These are phyloP conservation scores for Nephila pilipes DNA, from an alignment of 1,140 invertebrate genomes.

Conservation along the genomic window DNA sequence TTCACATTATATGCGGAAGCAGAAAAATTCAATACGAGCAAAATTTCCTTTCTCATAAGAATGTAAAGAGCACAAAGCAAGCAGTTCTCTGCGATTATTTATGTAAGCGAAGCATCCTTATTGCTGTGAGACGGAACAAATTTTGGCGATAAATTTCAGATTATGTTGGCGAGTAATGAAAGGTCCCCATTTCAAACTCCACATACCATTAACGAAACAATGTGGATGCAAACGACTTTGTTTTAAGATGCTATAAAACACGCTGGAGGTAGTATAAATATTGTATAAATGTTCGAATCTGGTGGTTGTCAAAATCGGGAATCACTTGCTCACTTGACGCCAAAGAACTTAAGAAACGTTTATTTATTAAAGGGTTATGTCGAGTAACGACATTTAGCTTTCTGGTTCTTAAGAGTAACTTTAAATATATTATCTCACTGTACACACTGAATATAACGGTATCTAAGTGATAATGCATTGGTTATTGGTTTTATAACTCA, in stretches of 20 bases:
- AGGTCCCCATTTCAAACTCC: slow-evolving; percentile 55
- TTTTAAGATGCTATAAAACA: slow-evolving; percentile 69
- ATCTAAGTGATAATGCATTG: slow-evolving; percentile 10
- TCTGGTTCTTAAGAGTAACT: background rate
- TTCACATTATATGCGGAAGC: slow-evolving; percentile 57
- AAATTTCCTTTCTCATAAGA: slow-evolving; percentile 54
- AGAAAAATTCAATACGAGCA: slow-evolving; percentile 63
- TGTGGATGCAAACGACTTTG: slow-evolving; percentile 60
- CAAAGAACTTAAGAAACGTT: background rate
- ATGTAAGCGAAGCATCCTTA: slow-evolving; percentile 67
- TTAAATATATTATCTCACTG: slow-evolving; percentile 23
- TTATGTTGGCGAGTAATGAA: slow-evolving; percentile 70
- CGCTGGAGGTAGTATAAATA: slow-evolving; percentile 39
- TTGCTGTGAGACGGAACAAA: slow-evolving; percentile 70
- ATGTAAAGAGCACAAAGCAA: slow-evolving; percentile 43
- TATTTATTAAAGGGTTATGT: slow-evolving; percentile 41
- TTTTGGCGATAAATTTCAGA: slow-evolving; percentile 74
- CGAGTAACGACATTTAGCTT: slow-evolving; percentile 9
- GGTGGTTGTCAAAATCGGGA: slow-evolving; percentile 58
- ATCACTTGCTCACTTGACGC: slow-evolving; percentile 37
- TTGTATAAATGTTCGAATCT: slow-evolving; percentile 41
- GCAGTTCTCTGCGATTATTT: slow-evolving; percentile 64
- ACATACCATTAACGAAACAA: slow-evolving; percentile 68
- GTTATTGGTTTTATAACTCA: background rate
- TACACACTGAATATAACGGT: background rate